Conservation (phyloP, 2,888 invertebrate species). For the Drosophila longiperda region DNA sequence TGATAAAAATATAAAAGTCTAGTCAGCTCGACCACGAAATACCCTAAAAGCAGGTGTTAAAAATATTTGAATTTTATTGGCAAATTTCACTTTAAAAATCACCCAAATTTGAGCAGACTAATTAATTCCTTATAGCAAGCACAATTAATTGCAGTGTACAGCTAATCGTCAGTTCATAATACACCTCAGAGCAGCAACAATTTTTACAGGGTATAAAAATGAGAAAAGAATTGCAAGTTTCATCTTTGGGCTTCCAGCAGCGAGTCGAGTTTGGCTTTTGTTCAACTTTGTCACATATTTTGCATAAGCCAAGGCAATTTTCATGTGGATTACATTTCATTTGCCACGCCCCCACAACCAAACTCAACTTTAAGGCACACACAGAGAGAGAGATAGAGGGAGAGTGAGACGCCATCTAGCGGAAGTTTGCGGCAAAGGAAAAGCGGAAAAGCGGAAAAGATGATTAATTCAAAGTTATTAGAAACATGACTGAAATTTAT, state of each 20-base stretch:
- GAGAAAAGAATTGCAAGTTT: background rate
- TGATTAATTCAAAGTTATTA: constrained; percentile 85
- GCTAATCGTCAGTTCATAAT: background rate
- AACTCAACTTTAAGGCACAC: constrained; percentile 14
- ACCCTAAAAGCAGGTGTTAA: no score
- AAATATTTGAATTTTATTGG: no score
- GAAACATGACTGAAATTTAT: constrained; percentile 85
- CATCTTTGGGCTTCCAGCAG: background rate
- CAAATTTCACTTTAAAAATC: no score
- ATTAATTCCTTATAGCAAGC: no score
- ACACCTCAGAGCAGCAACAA: background rate
- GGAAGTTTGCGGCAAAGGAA: constrained; percentile 47
- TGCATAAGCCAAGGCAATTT: constrained; percentile 78
- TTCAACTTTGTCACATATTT: constrained; percentile 65
- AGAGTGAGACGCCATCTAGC: constrained; percentile 36
- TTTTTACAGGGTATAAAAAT: constrained; percentile 14
- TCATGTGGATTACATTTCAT: constrained; percentile 79
- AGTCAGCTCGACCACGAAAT: no score
- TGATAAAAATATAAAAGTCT: background rate
- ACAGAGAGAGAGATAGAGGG: background rate
- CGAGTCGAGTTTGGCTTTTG: constrained; percentile 33
- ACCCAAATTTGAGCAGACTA: no score
- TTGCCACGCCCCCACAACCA: constrained; percentile 27
- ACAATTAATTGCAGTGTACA: no score
- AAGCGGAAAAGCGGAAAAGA: constrained; percentile 83